phyloP scores from a whole-genome alignment of 2,797 vertebrate genomes.

The Uromys caudimaculatus region DNA sequence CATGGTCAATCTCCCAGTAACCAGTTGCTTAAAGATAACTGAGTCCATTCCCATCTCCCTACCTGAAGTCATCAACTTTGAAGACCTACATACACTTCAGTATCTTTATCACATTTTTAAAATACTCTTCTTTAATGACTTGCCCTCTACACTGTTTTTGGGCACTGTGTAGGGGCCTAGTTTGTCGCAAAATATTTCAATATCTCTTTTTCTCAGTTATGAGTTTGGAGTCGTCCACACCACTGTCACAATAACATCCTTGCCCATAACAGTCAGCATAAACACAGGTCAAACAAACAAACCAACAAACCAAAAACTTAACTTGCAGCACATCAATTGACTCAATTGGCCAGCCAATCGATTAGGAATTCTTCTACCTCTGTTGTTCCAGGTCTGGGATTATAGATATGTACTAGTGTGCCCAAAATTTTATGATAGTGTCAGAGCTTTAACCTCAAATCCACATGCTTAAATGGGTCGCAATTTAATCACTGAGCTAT shows the following conservation, averaged over 20 bases:
- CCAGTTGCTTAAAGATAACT: neutral
- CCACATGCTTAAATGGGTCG: neutral
- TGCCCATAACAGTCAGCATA: neutral
- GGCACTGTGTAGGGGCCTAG: accelerated
- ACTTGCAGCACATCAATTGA: neutral
- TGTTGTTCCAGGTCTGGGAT: too few relatives aligned
- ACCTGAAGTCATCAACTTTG: neutral
- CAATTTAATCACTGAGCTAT: neutral
- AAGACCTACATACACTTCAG: neutral
- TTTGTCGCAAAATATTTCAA: neutral
- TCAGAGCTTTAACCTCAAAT: neutral
- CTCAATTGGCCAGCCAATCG: neutral
- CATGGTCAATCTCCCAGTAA: neutral
- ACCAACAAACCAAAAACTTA: neutral
- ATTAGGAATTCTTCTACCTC: too few relatives aligned
- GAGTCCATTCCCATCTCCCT: neutral
- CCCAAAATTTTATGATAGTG: neutral
- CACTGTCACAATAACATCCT: neutral
- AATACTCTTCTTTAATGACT: neutral
- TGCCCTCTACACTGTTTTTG: neutral
- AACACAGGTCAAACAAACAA: neutral
- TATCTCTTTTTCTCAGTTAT: neutral
- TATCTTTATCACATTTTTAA: neutral
- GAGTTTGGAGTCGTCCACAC: neutral
- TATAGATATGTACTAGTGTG: neutral